Base-by-base conservation (phyloP, 2,888 invertebrate species). In the Tupiocoris notatus region DNA sequence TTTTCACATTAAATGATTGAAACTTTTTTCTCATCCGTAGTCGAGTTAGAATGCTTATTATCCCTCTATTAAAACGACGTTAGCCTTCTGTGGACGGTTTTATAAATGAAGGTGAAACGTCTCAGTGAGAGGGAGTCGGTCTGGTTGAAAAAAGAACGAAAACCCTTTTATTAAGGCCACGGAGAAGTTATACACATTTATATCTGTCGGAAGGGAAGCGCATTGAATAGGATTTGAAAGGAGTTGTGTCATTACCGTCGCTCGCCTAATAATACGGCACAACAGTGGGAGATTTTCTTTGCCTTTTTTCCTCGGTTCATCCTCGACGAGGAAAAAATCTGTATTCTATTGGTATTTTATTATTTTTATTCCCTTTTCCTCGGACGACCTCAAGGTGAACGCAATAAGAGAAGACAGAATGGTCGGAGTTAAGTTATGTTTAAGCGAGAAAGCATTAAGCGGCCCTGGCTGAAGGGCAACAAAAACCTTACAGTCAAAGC, bases 111-210 rank as follows among this genome's bases (percentile, higher is more conserved):
- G 58, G 39, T 39, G 39, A 59, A 70, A 61, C 17, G 25, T 9
- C 59, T 17, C 57, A 20, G n/a, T 20, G 59, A 59, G 59, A 59
- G 23, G 70, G 23, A 70, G 17, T 54, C 22, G 1, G 17, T 56
- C 22, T 54, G 20, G 21, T 54, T n/a, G 39, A 20, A n/a, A 58
- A 68, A 68, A 70, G 25, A 59, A 70, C 25, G 58, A 70, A 20
- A 67, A 67, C 9, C 61, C 23, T 70, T 70, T 70, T 61, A 23
- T 56, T 59, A 59, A 25, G 59, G 58, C 21, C 58, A 59, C 68
- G n/a, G 68, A 57, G 70, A 61, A 61, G 70, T 70, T 70, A 70
- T 70, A 70, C 70, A 70, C 70, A 70, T 70, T 70, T 70, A 70
- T 70, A 70, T 70, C 70, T 70, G 70, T 70, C 70, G 70, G 70